Evolutionary conservation across 2,113 vertebrate genomes (phyloP).

Genomic region (Ellobius talpinus): DNA sequence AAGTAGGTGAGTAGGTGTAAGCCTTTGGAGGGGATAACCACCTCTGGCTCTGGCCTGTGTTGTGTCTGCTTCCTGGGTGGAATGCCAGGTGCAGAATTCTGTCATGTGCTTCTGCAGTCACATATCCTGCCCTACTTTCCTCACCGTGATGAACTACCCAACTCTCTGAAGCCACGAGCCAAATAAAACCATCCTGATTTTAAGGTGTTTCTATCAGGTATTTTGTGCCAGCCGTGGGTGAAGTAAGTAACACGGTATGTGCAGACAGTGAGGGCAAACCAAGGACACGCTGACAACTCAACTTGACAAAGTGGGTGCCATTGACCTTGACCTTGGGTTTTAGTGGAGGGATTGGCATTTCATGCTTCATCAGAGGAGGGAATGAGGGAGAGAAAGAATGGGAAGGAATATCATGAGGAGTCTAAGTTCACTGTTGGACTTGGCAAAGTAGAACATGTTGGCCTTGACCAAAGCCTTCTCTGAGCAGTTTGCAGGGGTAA

Average conservation of each 20-base stretch:
- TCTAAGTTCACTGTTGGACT: not conserved
- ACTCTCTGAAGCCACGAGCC: not conserved
- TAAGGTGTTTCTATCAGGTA: not conserved
- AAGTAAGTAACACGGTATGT: not conserved
- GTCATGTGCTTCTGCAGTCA: not conserved
- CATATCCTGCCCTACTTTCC: not conserved
- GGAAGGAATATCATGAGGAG: not conserved
- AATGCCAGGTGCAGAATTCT: not conserved
- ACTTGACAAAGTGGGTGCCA: not conserved
- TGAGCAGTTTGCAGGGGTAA: not conserved
- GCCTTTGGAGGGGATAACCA: not conserved
- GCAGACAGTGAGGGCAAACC: not conserved
- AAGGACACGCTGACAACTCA: too few species aligned
- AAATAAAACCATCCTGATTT: not conserved
- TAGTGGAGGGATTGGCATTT: not conserved
- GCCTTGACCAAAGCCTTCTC: not conserved
- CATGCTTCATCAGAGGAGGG: not conserved
- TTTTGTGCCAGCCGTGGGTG: not conserved
- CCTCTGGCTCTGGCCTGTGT: not conserved
- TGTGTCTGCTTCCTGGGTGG: not conserved
- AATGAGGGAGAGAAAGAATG: not conserved
- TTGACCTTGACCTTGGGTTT: not conserved
- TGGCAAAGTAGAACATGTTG: not conserved
- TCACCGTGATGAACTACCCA: not conserved
- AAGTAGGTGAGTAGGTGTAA: not conserved